A percentile compares a stretch with the other conserved stretches of the same genome.
These are phyloP conservation scores for Puma concolor DNA, from an alignment of 2,113 vertebrate species.

Conservation along the genomic window DNA sequence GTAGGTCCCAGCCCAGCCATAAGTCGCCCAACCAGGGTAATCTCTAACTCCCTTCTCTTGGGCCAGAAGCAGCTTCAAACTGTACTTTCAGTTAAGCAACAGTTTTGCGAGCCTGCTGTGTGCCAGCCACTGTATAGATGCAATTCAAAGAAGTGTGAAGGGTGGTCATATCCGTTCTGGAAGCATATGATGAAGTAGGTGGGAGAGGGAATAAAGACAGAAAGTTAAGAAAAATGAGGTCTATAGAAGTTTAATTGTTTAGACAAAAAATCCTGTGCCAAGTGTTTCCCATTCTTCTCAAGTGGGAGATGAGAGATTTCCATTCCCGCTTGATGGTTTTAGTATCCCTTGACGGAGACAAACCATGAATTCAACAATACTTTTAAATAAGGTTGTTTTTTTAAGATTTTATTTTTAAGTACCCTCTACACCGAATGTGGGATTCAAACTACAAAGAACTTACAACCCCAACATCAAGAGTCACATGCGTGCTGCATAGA, in stretches of 20 bases:
- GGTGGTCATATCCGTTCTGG: neutral
- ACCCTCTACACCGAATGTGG: neutral
- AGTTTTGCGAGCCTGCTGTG: neutral
- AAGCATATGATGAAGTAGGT: neutral
- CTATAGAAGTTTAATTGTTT: neutral
- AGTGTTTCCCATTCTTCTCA: neutral
- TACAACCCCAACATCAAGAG: neutral
- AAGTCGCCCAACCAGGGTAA: neutral
- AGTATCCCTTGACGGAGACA: neutral
- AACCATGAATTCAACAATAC: neutral
- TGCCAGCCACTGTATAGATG: neutral
- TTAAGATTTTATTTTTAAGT: neutral
- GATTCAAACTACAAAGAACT: neutral
- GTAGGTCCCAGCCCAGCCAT: neutral
- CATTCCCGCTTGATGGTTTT: neutral
- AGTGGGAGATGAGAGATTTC: neutral
- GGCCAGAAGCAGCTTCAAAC: conserved; percentile 46
- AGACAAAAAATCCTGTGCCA: neutral
- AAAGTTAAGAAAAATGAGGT: neutral
- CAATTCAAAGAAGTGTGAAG: neutral
- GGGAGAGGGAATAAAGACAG: neutral
- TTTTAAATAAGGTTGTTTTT: neutral
- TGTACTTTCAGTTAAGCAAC: neutral
- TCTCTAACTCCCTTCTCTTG: neutral
- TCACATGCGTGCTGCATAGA: neutral